Percentiles rank a stretch among this genome's conserved stretches.
Conservation (phyloP, 2,797 vertebrate species). For the Hoplostethus atlanticus region DNA sequence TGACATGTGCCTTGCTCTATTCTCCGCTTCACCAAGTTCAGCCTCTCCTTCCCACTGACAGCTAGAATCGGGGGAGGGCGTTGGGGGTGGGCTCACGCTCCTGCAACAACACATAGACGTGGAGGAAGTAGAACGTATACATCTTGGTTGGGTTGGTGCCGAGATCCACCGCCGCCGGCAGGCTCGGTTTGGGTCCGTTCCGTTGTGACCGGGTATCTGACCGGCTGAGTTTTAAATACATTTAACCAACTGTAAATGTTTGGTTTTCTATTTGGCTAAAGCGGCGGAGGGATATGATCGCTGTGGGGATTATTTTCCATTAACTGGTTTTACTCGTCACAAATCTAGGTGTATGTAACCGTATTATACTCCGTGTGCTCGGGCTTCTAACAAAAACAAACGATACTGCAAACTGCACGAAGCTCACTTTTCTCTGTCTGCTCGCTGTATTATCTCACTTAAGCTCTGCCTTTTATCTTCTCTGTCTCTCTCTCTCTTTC, state of each 20-base stretch:
- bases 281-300: constrained; percentile 34
- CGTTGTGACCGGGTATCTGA: background rate
- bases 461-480: constrained; percentile 35
- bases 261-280: constrained; percentile 35
- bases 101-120: constrained; percentile 57
- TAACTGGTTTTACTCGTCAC: constrained; percentile 56
- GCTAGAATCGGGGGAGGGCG: constrained; percentile 52
- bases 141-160: background rate
- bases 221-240: constrained; percentile 15
- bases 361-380: constrained; percentile 60
- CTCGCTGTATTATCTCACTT: constrained; percentile 66
- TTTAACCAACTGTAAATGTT: constrained; percentile 16
- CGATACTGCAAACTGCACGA: constrained; percentile 56
- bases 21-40: constrained; percentile 80
- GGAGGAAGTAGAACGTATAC: constrained; percentile 16
- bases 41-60: constrained; percentile 74
- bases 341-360: constrained; percentile 26
- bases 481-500: constrained; percentile 39
- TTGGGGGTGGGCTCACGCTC: constrained; percentile 58
- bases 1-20: constrained; percentile 83
- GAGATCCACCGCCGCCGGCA: background rate
- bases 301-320: constrained; percentile 62
- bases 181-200: background rate
- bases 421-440: constrained; percentile 63
- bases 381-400: constrained; percentile 69